Evolutionary conservation across 2,888 invertebrate genomes (phyloP).

Genomic region (Amiota mariae): DNA sequence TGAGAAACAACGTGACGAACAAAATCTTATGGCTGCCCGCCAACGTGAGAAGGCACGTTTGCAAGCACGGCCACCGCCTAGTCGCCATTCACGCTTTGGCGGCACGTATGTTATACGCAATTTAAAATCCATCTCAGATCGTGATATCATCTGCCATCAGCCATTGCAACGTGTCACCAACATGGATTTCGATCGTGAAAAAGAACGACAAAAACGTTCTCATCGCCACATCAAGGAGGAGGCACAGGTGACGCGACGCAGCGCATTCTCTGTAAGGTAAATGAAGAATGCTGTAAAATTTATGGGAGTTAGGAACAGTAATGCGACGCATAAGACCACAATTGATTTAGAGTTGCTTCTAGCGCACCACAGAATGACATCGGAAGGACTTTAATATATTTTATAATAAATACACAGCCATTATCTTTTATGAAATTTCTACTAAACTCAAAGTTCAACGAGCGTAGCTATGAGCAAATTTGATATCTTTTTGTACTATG

Average conservation of each 20-base stretch:
- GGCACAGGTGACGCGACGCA: conserved; percentile 80
- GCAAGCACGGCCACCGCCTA: conserved; percentile 66
- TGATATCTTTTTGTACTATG: not conserved
- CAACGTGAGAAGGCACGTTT: conserved; percentile 79
- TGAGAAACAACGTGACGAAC: conserved; percentile 90
- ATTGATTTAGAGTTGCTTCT: not conserved
- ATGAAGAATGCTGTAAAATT: conserved; percentile 24
- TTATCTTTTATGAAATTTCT: conserved; percentile 51
- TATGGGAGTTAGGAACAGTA: too few relatives aligned
- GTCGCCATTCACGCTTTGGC: conserved; percentile 91
- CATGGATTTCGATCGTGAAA: conserved; percentile 85
- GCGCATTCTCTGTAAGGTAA: conserved; percentile 88
- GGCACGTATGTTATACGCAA: conserved; percentile 94
- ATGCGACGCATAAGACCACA: too few relatives aligned
- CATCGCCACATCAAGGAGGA: conserved; percentile 80
- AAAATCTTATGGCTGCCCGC: conserved; percentile 83
- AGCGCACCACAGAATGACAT: conserved; percentile 1
- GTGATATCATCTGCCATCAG: conserved; percentile 91
- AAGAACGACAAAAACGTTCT: conserved; percentile 85
- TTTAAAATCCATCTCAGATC: conserved; percentile 93
- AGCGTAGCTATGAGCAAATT: not conserved
- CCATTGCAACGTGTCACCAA: conserved; percentile 85
- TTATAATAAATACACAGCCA: conserved; percentile 68
- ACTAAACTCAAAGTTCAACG: conserved; percentile 2
- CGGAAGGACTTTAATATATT: conserved; percentile 57